These are phyloP conservation scores for Arbacia lixula DNA, from an alignment of 53 echinoderm and acorn worm species.

Conservation along the genomic window DNA sequence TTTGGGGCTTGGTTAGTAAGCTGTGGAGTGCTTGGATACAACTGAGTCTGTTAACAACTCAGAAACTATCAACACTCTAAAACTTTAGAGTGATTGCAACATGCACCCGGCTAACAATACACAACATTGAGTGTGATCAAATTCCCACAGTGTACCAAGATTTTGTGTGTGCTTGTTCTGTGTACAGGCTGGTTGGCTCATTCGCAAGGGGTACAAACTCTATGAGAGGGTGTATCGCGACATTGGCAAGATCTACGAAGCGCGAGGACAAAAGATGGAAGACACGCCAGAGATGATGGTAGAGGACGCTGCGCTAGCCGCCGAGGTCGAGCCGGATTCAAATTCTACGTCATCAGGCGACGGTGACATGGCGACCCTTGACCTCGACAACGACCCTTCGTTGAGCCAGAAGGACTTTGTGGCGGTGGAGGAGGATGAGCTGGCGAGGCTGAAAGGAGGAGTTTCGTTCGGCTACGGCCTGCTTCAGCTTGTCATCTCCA, in stretches of 20 bases:
- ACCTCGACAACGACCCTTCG: conserved; percentile 15
- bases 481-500: conserved; percentile 88
- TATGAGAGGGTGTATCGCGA: conserved; percentile 94
- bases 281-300: conserved; percentile 69
- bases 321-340: conserved; percentile 31
- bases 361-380: conserved; percentile 33
- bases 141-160: too few relatives aligned
- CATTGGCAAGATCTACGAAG: conserved; percentile 69
- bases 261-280: conserved; percentile 78
- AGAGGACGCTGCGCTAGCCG: conserved; percentile 56
- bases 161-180: too few relatives aligned
- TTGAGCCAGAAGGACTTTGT: conserved; percentile 57
- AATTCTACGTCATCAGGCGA: background rate
- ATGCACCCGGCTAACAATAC: too few relatives aligned
- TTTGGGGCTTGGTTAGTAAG: too few relatives aligned
- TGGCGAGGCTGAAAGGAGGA: conserved; percentile 64
- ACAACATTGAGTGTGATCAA: too few relatives aligned
- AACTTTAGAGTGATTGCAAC: too few relatives aligned
- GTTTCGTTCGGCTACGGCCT: conserved; percentile 93
- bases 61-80: too few relatives aligned
- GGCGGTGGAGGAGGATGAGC: conserved; percentile 62
- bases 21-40: too few relatives aligned
- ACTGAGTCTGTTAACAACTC: too few relatives aligned
- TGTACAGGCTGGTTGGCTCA: conserved; percentile 80
- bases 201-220: conserved; percentile 91